Conservation (phyloP, 1,140 invertebrate genomes). For the Cydia amplana region DNA sequence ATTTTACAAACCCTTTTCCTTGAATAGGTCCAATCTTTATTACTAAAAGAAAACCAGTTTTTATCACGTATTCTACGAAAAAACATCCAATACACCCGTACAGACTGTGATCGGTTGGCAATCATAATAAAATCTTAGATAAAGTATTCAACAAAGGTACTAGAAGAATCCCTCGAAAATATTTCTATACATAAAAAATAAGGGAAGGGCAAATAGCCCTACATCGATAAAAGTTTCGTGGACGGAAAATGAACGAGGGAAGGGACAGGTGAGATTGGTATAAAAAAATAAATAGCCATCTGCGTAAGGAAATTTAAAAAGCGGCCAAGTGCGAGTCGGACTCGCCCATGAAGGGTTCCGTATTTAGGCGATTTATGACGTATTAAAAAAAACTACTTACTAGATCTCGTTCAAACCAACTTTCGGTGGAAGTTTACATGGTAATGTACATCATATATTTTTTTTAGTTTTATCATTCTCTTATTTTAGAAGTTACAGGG, state of each 20-base stretch:
- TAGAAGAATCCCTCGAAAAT: constrained; percentile 20
- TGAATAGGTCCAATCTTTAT: neutral
- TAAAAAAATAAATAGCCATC: neutral
- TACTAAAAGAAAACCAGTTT: neutral
- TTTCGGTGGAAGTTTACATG: no score
- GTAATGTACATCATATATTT: no score
- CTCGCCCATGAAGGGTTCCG: no score
- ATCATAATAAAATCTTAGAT: constrained; percentile 31
- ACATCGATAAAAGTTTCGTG: neutral
- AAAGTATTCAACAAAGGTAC: constrained; percentile 29
- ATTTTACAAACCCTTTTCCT: neutral
- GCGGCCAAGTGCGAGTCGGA: no score
- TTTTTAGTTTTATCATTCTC: no score
- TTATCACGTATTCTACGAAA: constrained; percentile 13
- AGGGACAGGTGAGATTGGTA: neutral
- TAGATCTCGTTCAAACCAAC: no score
- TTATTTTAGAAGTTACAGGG: no score
- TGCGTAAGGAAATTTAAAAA: neutral
- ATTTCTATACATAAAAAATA: constrained; percentile 31
- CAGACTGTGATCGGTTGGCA: constrained; percentile 18
- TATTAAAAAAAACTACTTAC: no score
- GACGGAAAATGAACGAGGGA: neutral
- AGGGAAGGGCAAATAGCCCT: neutral
- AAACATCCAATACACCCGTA: constrained; percentile 18
- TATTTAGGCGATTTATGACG: no score